A percentile compares a stretch with the other conserved stretches of the same genome.
phyloP scores from a whole-genome alignment of 30 jellyfish, hydroid and myxozoan genomes.

The Aurelia sp. region DNA sequence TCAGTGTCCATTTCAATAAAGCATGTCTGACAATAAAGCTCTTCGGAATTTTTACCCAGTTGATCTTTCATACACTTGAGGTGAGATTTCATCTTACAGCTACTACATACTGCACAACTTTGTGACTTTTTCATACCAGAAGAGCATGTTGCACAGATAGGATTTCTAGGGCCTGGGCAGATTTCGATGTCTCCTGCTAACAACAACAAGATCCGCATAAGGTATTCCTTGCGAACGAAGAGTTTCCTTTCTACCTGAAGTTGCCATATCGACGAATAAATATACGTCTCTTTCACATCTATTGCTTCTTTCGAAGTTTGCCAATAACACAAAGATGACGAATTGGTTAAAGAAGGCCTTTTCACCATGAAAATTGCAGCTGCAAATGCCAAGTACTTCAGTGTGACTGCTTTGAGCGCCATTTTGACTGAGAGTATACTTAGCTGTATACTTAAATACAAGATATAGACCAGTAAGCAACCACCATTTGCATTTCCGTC shows the following conservation, averaged over 20 bases:
- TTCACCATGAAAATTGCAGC: conserved; percentile 48
- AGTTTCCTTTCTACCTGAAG: conserved; percentile 23
- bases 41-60: conserved; percentile 38
- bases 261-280: conserved; percentile 56
- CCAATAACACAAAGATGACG: conserved; percentile 61
- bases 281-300: conserved; percentile 41
- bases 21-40: conserved; percentile 46
- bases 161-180: conserved; percentile 58
- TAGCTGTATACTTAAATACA: too few species aligned
- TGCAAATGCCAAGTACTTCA: conserved; percentile 60
- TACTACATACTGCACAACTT: conserved; percentile 50
- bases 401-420: conserved; percentile 64
- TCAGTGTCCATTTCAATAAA: conserved; percentile 23
- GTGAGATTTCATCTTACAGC: conserved; percentile 58
- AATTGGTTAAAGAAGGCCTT: conserved; percentile 60
- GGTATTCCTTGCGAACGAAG: conserved; percentile 34
- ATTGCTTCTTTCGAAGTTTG: conserved; percentile 43
- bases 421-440: too few species aligned
- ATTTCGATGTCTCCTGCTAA: conserved; percentile 52
- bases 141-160: conserved; percentile 61
- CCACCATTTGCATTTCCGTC: too few species aligned
- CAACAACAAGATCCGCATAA: conserved; percentile 61
- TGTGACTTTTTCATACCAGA: conserved; percentile 51
- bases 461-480: too few species aligned
- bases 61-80: conserved; percentile 57